Base-by-base conservation (phyloP, 92 coral and sea anemone species). In the Epizoanthus rinbou region DNA sequence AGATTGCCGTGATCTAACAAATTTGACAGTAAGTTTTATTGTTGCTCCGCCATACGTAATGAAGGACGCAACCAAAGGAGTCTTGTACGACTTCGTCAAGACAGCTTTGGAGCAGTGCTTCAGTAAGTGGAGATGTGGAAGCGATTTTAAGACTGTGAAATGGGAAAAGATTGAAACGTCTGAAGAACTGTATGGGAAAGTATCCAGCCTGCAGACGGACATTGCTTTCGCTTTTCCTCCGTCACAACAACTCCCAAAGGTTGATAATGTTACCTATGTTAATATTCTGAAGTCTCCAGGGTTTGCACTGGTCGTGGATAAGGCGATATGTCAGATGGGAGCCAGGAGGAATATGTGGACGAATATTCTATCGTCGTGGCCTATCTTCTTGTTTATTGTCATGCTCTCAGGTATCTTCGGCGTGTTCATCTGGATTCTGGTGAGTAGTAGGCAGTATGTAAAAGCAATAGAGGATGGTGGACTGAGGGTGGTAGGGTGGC, bases 381-480 rank as follows among this genome's bases (percentile, higher is more conserved):
- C 96, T 1, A 56, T 92, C 18, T 72, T 88, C 33, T 80, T 81
- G 35, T 84, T 85, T 31, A 92, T 69, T 18, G 47, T 92, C 6
- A 80, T 92, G 7, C 35, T 92, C 76, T 90, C 93, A 0, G 92
- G 96, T 8, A 90, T 87, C 60, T 89, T 91, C 6, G 96, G 96
- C 17, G 89, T 90, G 73, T 81, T 83, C 22, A 87, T 92, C 19
- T 91, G 95, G 95, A 92, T 86, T 3, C 56, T 92, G 89, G 95
- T 89, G 73, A 69, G 95, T 64, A 67, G 31, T 28, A 28, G 2
- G 31, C 31, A 28, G 2, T 28, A 28, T 28, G 2, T 28, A 28
- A 28, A 28, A 28, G 31, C 31, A 28, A n/a, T n/a, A n/a, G n/a
- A n/a, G n/a, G n/a, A n/a, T n/a, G n/a, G 31, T 28, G 31, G 31